Evolutionary conservation across 2,888 invertebrate species (phyloP), one percentile per base, ranked within the genome.

Genomic region (Pharmacophagus antenor): DNA sequence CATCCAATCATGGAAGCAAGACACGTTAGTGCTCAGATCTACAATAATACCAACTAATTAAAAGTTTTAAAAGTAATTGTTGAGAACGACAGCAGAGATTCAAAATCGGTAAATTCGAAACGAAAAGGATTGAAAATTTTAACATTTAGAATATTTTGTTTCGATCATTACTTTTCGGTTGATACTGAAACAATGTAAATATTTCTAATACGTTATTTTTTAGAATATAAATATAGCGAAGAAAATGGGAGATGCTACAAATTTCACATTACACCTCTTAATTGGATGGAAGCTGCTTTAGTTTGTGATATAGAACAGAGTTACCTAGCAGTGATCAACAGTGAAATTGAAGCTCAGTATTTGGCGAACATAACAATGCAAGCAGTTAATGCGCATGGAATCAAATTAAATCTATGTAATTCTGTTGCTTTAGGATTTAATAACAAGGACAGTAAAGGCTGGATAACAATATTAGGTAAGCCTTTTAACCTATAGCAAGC

Each of bases 281-380:
- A 3, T 10, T 62, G 62, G 62, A 37, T 12, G n/a, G 54, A 58
- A 50, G 62, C 62, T 21, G 49, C 41, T 15, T 31, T 44, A 21
- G 53, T 54, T 7, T 62, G 62, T 53, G 37, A 46, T 10, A 46
- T 57, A 27, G 62, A 62, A 25, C 50, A 62, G 25, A 58, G 58
- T 15, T 54, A 62, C 25, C 23, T 62, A 25, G 62, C 62, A 5
- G 37, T 62, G 5, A 49, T 58, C 15, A 58, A 58, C 15, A 62
- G 49, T 17, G 47, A 62, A 25, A 10, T 8, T 7, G 62, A 62
- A 50, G 58, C 54, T 17, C 18, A 56, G 31, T 6, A 51, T 56
- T 56, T 60, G 10, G 8, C 37, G n/a, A 23, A 37, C n/a, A 21
- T 60, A 23, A 51, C 41, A 22, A 15, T 23, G 2, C 20, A 56